Conservation (phyloP, 2,797 vertebrate species). For the Enteromius trimaculatus region DNA sequence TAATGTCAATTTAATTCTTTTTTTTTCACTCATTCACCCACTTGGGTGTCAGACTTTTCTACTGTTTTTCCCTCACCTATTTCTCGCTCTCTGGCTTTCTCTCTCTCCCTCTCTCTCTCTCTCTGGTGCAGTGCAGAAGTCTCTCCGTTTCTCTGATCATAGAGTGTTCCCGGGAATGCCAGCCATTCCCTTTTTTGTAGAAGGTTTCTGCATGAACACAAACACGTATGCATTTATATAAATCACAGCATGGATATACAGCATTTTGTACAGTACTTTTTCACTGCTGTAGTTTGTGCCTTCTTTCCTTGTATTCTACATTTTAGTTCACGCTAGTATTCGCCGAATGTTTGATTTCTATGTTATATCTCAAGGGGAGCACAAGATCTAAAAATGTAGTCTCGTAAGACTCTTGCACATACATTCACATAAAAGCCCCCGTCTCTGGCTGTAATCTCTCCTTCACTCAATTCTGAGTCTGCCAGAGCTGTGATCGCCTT, state of each 20-base stretch:
- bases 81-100: constrained; percentile 44
- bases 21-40: constrained; percentile 39
- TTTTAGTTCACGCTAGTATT: background rate
- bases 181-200: constrained; percentile 2
- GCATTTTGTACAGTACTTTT: background rate
- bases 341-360: constrained; percentile 3
- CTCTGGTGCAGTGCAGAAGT: constrained; percentile 61
- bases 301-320: background rate
- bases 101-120: constrained; percentile 39
- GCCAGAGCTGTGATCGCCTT: constrained; percentile 43
- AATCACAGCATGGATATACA: background rate
- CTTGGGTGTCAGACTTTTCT: constrained; percentile 57
- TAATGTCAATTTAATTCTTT: constrained; percentile 29
- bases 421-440: constrained; percentile 32
- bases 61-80: constrained; percentile 61
- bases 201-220: constrained; percentile 12
- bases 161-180: constrained; percentile 37
- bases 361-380: constrained; percentile 13
- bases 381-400: constrained; percentile 22
- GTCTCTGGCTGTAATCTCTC: constrained; percentile 22
- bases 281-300: background rate
- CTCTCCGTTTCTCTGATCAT: constrained; percentile 37
- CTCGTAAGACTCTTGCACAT: constrained; percentile 25
- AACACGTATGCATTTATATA: constrained; percentile 13
- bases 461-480: constrained; percentile 35